Percentiles rank a stretch among this genome's conserved stretches.
Conservation (phyloP, 2,888 invertebrate genomes). For the Augochlorella aurata region DNA sequence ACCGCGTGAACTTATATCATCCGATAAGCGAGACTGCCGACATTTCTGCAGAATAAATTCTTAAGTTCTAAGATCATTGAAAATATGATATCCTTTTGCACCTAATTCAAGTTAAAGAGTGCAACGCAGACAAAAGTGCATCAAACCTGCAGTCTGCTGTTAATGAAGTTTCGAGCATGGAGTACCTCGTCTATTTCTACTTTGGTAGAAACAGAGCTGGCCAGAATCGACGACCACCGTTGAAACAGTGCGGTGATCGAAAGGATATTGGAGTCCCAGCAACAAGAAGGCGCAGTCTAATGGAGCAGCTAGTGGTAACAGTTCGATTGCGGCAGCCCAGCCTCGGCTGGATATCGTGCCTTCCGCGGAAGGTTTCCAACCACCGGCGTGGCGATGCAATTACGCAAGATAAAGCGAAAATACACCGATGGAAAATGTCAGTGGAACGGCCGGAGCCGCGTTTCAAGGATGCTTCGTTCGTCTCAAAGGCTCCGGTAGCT, state of each 20-base stretch:
- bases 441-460: constrained; percentile 52
- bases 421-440: constrained; percentile 66
- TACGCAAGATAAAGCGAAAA: constrained; percentile 60
- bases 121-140: no score
- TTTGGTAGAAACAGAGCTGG: no score
- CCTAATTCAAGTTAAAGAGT: no score
- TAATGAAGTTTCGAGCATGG: no score
- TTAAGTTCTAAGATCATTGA: neutral
- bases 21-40: neutral
- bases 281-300: neutral
- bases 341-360: neutral
- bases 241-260: neutral
- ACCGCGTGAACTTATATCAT: neutral
- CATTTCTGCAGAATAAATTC: neutral
- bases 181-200: no score
- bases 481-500: constrained; percentile 49
- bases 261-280: neutral
- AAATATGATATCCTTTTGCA: no score
- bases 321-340: neutral
- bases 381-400: constrained; percentile 21
- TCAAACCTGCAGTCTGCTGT: no score
- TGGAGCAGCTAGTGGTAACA: neutral
- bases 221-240: no score
- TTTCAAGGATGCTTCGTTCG: constrained; percentile 64
- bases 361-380: constrained; percentile 20